Percentiles rank a stretch among this genome's conserved stretches.
Conservation (phyloP, 2,113 vertebrate genomes). For the Zosterops pallidus region DNA sequence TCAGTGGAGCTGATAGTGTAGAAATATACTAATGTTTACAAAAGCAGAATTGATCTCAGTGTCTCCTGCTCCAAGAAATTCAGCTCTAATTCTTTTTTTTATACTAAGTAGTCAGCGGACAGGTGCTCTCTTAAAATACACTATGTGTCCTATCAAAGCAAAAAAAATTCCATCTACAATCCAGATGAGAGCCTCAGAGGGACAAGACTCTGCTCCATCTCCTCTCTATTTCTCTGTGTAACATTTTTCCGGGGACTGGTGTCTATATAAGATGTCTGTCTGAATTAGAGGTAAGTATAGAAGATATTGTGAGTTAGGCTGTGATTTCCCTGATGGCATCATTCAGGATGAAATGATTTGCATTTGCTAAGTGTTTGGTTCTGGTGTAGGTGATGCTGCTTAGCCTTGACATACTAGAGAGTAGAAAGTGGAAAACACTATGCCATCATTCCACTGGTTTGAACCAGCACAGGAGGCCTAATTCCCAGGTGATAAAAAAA, state of each 20-base stretch:
- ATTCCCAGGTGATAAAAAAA: not conserved
- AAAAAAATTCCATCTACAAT: not conserved
- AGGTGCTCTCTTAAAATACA: not conserved
- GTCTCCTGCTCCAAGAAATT: not conserved
- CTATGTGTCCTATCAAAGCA: not conserved
- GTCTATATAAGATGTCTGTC: not conserved
- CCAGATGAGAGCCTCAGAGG: not conserved
- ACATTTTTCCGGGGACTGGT: not conserved
- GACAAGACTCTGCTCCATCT: not conserved
- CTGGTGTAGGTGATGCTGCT: not conserved
- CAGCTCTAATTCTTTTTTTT: not conserved
- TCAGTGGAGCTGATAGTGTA: not conserved
- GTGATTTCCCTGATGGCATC: not conserved
- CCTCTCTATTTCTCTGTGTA: not conserved
- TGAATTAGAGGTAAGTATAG: not conserved
- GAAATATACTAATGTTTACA: not conserved
- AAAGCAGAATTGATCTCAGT: not conserved
- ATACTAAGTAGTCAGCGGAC: not conserved
- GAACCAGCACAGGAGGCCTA: not conserved
- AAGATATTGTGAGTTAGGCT: not conserved
- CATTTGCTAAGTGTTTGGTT: not conserved
- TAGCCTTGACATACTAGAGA: not conserved
- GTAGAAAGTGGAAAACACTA: not conserved
- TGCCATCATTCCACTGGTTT: not conserved
- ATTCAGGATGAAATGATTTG: not conserved